phyloP scores from a whole-genome alignment of 2,888 invertebrate genomes.

The Incurvaria masculella region DNA sequence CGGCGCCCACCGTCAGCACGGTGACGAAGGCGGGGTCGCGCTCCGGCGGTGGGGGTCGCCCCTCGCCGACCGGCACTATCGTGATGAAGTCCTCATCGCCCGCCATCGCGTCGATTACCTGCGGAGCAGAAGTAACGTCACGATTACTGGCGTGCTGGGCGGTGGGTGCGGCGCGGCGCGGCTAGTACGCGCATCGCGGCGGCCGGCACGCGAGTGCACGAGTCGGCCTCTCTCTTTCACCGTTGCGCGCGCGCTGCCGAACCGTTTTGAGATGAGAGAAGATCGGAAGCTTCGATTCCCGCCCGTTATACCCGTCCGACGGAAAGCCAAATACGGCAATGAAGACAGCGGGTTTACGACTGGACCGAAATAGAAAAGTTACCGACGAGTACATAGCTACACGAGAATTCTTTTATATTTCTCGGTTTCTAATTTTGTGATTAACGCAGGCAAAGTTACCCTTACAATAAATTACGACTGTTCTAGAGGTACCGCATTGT shows the following conservation, averaged over 20 bases:
- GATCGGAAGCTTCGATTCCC: conserved; percentile 21
- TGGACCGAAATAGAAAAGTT: neutral
- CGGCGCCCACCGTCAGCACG: conserved; percentile 54
- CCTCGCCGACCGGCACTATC: conserved; percentile 56
- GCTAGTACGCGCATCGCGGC: conserved; percentile 24
- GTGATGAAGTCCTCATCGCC: conserved; percentile 55
- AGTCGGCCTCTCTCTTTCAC: conserved; percentile 44
- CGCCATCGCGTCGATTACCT: conserved; percentile 35
- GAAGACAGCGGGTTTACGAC: neutral
- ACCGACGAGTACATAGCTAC: neutral
- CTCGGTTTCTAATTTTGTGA: neutral
- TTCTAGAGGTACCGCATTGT: no score
- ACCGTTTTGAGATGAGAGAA: conserved; percentile 29
- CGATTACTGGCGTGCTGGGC: neutral
- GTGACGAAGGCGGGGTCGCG: conserved; percentile 54
- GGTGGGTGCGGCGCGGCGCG: no score
- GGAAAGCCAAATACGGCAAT: conserved; percentile 18
- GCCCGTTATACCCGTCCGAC: conserved; percentile 14
- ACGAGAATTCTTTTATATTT: neutral
- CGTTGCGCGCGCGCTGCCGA: conserved; percentile 33
- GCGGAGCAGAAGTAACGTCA: conserved; percentile 11
- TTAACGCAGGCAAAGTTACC: no score
- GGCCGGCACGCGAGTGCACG: conserved; percentile 32
- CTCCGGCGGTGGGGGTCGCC: conserved; percentile 27
- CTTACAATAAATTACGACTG: no score